Evolutionary conservation across 2,888 invertebrate genomes (phyloP).

Genomic region (Drosophila mercatorum): DNA sequence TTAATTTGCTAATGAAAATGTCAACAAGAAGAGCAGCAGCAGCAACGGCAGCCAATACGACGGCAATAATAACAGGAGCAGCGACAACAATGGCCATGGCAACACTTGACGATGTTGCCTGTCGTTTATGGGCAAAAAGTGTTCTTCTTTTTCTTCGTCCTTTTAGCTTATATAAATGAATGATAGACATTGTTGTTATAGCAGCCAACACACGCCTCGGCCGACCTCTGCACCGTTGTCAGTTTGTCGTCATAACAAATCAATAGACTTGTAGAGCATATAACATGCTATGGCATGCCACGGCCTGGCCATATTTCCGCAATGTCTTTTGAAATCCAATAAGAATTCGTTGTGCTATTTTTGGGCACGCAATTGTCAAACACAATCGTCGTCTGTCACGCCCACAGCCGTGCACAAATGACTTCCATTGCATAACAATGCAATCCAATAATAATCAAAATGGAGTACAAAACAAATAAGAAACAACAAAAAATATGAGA

Average conservation of each 20-base stretch:
- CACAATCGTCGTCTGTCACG: slow-evolving; percentile 32
- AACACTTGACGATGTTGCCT: slow-evolving; percentile 46
- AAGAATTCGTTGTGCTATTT: slow-evolving; percentile 53
- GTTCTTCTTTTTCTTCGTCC: slow-evolving; percentile 14
- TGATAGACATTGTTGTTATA: slow-evolving; percentile 71
- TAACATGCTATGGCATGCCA: slow-evolving; percentile 33
- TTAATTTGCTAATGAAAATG: slow-evolving; percentile 77
- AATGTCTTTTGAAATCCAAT: slow-evolving; percentile 67
- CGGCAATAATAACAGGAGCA: slow-evolving; percentile 36
- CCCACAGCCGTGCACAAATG: slow-evolving; percentile 23
- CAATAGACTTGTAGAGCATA: slow-evolving; percentile 59
- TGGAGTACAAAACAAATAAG: slow-evolving; percentile 10
- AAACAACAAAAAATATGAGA: slow-evolving; percentile 1
- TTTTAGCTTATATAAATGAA: slow-evolving; percentile 60
- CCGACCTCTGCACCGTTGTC: not conserved
- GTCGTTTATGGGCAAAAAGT: slow-evolving; percentile 47
- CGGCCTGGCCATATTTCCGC: slow-evolving; percentile 38
- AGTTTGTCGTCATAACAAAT: slow-evolving; percentile 63
- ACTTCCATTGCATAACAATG: slow-evolving; percentile 68
- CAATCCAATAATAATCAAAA: slow-evolving; percentile 60
- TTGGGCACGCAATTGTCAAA: slow-evolving; percentile 65
- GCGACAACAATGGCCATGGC: slow-evolving; percentile 47
- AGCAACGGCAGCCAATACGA: slow-evolving; percentile 5
- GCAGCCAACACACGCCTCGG: slow-evolving; percentile 30
- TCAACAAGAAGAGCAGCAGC: slow-evolving; percentile 56